Percentiles rank a stretch among this genome's conserved stretches.
These are phyloP conservation scores for Mergus octosetaceus DNA, from an alignment of 2,797 vertebrate genomes.

Conservation along the genomic window DNA sequence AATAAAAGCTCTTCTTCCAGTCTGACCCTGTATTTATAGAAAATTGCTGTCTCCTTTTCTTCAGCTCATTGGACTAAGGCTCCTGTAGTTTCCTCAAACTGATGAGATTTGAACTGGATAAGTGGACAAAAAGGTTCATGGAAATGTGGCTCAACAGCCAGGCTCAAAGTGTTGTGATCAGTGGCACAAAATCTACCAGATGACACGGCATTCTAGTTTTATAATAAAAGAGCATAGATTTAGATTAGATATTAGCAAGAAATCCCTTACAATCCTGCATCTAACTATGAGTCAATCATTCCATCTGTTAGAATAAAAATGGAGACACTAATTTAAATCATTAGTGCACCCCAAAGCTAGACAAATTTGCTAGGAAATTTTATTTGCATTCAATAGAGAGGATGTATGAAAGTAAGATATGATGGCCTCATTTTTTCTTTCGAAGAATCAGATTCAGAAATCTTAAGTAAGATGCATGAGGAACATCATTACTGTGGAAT, in stretches of 20 bases:
- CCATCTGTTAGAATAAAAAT: not conserved
- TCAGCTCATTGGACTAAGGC: not conserved
- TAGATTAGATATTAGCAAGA: no score
- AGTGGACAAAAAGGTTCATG: not conserved
- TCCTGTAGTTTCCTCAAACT: not conserved
- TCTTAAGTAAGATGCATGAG: not conserved
- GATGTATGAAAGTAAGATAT: not conserved
- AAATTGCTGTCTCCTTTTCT: not conserved
- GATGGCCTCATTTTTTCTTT: not conserved
- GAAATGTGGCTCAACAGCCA: not conserved
- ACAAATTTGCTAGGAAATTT: not conserved
- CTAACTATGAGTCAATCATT: not conserved
- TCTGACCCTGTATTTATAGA: not conserved
- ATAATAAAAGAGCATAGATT: no score
- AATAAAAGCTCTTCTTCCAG: not conserved
- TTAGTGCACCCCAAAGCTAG: not conserved
- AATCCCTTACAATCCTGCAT: not conserved
- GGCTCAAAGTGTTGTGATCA: not conserved
- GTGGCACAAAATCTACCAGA: not conserved
- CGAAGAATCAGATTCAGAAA: not conserved
- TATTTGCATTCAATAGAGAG: not conserved
- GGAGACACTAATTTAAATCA: not conserved
- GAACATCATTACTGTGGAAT: not conserved
- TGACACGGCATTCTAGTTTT: no score
- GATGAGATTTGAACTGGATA: not conserved